A percentile compares a stretch with the other conserved stretches of the same genome.
Conservation (phyloP, 2,797 vertebrate species). For the Falco concolor region DNA sequence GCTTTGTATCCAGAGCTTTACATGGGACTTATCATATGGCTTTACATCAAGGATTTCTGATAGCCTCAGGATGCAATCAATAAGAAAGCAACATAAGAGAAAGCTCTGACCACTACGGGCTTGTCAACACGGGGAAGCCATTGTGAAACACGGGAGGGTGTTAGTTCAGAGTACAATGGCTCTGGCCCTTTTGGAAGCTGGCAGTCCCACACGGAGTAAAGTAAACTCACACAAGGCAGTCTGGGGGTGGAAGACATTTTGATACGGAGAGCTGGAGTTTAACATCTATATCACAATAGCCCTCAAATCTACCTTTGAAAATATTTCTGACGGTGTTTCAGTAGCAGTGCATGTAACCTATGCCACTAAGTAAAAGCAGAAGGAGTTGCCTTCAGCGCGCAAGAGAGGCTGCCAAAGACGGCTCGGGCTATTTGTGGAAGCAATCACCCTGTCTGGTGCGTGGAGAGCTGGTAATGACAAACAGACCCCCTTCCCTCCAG, state of each 20-base stretch:
- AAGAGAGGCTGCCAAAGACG: background rate
- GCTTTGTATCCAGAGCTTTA: background rate
- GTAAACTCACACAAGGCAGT: background rate
- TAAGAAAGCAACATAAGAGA: constrained; percentile 21
- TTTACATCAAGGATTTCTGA: constrained; percentile 14
- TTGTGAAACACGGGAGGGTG: background rate
- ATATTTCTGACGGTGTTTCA: background rate
- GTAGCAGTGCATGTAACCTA: background rate
- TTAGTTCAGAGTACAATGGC: background rate
- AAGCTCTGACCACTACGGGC: background rate
- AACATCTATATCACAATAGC: background rate
- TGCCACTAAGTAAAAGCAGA: background rate
- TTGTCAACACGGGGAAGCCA: background rate
- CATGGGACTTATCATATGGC: background rate
- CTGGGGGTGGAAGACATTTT: background rate
- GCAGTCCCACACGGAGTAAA: background rate
- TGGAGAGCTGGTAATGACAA: background rate
- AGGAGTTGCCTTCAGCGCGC: background rate
- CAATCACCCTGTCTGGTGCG: background rate
- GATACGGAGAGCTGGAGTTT: background rate
- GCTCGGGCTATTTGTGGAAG: background rate
- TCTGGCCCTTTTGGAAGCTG: background rate
- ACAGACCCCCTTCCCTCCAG: background rate
- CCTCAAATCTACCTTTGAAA: constrained; percentile 41
- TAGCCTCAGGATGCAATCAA: constrained; percentile 7